phyloP scores from a whole-genome alignment of 2,888 invertebrate species.

The Apodemia hepburni region DNA sequence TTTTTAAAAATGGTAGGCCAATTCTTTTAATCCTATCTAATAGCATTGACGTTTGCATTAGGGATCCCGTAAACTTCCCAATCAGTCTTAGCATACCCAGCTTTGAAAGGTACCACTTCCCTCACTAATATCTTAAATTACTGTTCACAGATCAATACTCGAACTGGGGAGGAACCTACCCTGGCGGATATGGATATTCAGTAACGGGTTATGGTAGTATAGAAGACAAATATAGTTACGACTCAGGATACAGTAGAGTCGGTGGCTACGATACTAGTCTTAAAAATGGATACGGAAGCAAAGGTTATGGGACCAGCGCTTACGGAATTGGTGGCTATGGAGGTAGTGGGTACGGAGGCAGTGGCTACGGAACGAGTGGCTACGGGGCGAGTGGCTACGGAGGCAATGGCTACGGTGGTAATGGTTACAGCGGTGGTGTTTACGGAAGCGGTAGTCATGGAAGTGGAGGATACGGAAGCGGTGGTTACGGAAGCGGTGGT shows the following conservation, averaged over 20 bases:
- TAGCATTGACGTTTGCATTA: too few relatives aligned
- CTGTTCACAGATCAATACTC: constrained; percentile 39
- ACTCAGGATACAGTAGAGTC: constrained; percentile 26
- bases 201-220: constrained; percentile 35
- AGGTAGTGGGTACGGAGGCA: constrained; percentile 12
- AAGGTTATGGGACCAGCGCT: constrained; percentile 25
- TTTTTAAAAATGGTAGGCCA: too few relatives aligned
- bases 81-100: too few relatives aligned
- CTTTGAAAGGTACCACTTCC: too few relatives aligned
- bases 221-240: constrained; percentile 29
- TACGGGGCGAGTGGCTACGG: constrained; percentile 3
- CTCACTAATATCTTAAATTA: not conserved
- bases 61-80: too few relatives aligned
- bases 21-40: too few relatives aligned
- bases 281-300: constrained; percentile 21
- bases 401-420: constrained; percentile 7
- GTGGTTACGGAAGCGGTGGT: constrained; percentile 25
- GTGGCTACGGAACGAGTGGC: not conserved
- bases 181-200: constrained; percentile 42
- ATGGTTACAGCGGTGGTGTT: constrained; percentile 9
- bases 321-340: constrained; percentile 15
- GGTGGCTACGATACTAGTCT: constrained; percentile 32
- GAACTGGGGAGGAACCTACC: constrained; percentile 57
- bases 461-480: constrained; percentile 28
- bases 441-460: constrained; percentile 13